Base-by-base conservation (phyloP, 2,888 invertebrate genomes). In the Molanna angustata region DNA sequence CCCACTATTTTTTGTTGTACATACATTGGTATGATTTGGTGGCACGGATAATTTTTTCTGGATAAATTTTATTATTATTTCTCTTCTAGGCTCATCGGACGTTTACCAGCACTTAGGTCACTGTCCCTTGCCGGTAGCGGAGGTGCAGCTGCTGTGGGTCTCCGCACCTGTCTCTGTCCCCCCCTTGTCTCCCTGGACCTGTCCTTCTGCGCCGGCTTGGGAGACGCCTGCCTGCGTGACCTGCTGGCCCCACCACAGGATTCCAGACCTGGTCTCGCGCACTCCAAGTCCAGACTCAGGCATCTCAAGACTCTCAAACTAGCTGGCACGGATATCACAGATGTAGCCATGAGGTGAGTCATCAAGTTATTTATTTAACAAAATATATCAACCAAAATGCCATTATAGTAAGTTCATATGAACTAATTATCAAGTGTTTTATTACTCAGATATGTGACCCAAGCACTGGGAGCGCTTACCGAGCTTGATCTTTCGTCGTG, bases 271-370 rank as follows among this genome's bases (percentile, higher is more conserved):
- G 85, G 85, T 11, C 70, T 88, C 40, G 80, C 85, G 35, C 84
- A 88, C 63, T 85, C 85, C 31, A 84, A 86, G 59, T 86, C 87
- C 13, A 82, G 90, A 4, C 79, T 95, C 32, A 83, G 90, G 35
- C 86, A 89, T 61, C 72, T 95, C 21, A 82, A 83, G 58, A 84
- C 82, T 49, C 74, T 96, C 14, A 81, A 85, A 57, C 73, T 95
- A 47, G 87, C 91, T 18, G 94, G 94, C 9, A 93, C 93, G 0
- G 93, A 94, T 63, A 83, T 96, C 58, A 90, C 92, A 0, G 95
- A 95, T 67, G 86, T 91, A n/a, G 84, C 90, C 0, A 77, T 92
- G 69, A 62, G 76, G 65, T 76, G 13, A 39, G 13, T 42, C 22
- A 17, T 39, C 39, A 6, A 11, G 6, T 46, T n/a, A 47, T 39